Evolutionary conservation across 2,113 vertebrate species (phyloP).

Genomic region (Miniopterus natalensis): DNA sequence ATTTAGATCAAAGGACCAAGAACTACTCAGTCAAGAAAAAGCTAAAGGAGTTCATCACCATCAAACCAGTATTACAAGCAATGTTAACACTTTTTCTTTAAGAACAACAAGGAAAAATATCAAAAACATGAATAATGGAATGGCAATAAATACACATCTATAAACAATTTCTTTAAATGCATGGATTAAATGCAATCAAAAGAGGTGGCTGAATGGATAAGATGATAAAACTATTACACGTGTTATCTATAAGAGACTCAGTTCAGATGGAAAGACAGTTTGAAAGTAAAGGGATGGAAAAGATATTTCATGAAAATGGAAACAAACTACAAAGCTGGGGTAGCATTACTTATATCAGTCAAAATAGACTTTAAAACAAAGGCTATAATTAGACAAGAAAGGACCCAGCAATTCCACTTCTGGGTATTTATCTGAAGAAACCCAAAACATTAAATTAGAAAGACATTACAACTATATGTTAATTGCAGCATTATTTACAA

Average conservation of each 20-base stretch:
- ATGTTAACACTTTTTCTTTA: not conserved
- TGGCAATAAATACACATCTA: not conserved
- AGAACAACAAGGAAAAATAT: not conserved
- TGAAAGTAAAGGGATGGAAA: not conserved
- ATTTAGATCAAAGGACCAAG: not conserved
- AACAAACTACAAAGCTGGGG: not conserved
- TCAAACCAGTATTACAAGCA: not conserved
- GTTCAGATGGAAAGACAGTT: not conserved
- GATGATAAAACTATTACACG: not conserved
- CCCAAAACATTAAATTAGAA: not conserved
- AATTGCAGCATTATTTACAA: not conserved
- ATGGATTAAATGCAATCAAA: not conserved
- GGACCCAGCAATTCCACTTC: not conserved
- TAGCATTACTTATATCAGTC: not conserved
- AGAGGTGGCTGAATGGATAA: no score
- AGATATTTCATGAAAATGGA: not conserved
- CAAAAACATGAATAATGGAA: not conserved
- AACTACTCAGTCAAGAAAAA: not conserved
- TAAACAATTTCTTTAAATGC: not conserved
- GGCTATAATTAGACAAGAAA: not conserved
- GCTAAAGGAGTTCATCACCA: not conserved
- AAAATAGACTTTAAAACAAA: not conserved
- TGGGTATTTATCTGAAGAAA: not conserved
- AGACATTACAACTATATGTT: not conserved
- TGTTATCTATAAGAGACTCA: not conserved